Base-by-base conservation (phyloP, 2,888 invertebrate species). In the Catonia carolina region DNA sequence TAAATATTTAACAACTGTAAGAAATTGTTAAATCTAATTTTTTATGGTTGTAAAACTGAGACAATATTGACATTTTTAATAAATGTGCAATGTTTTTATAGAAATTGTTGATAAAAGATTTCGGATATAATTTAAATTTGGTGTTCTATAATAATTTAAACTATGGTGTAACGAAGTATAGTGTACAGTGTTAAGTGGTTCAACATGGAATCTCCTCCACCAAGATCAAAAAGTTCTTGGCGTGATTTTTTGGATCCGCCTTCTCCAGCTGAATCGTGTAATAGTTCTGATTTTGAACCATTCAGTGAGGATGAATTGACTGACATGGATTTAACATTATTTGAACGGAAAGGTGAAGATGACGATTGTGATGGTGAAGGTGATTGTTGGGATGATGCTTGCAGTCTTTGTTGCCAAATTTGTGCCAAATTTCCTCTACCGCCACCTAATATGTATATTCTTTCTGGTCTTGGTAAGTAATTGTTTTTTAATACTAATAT, bases 241-340 rank as follows among this genome's bases (percentile, higher is more conserved):
- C 68, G 70, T 65, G 72, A 70, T 68, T 68, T 71, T 66, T 68
- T 70, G 62, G 70, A 68, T 60, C 68, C 69, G 53, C 54, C 53
- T 6, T 48, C 59, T 8, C 50, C 33, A n/a, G 53, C 57, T 39
- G 55, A 49, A 54, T 61, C 57, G 5, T 77, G 77, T 65, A 77
- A 76, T 63, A 78, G 77, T 65, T 78, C 77, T 62, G 78, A 78
- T 66, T 73, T 78, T 63, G 78, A 79, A 64, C 77, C 78, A 63
- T 79, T 79, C 67, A 77, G 77, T 62, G 78, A 78, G 56, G 57
- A 63, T 58, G 48, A 55, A 45, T 48, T 56, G 37, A 37, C 54
- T 2, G 61, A 60, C 15, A 52, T 60, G 59, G 59, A 59, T 36
- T 52, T 73, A 72, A 67, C 67, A 10, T 54, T 63, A 47, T 63